These are phyloP conservation scores for Smutsia temminckii DNA, from an alignment of 2,797 vertebrate species.

Conservation along the genomic window DNA sequence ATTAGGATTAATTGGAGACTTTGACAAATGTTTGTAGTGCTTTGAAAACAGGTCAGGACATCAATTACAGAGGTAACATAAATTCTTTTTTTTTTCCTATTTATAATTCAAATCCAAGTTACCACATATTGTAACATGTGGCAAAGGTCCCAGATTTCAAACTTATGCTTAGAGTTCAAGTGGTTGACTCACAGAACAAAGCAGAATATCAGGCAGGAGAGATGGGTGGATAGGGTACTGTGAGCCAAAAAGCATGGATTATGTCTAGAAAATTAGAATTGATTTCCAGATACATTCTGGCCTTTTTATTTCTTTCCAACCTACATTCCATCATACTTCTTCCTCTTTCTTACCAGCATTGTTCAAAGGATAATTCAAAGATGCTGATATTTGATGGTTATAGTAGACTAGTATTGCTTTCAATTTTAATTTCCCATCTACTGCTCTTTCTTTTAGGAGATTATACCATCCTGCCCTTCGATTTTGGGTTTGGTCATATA, in stretches of 20 bases:
- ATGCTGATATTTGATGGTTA: neutral
- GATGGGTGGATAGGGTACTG: neutral
- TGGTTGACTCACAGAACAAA: neutral
- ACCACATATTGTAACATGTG: neutral
- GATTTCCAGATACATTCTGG: neutral
- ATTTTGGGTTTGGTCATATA: neutral
- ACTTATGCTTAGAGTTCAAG: neutral
- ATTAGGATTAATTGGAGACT: conserved; percentile 78
- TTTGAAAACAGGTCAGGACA: conserved; percentile 74
- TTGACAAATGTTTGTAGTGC: conserved; percentile 67
- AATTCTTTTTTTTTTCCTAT: conserved; percentile 62
- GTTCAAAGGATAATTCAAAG: neutral
- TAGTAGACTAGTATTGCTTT: neutral
- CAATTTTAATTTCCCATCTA: neutral
- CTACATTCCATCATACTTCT: neutral
- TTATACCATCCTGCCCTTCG: neutral
- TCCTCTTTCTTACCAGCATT: neutral
- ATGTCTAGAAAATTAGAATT: neutral
- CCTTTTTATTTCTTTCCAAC: neutral
- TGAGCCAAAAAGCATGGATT: neutral
- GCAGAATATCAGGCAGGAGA: neutral
- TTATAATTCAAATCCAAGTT: conserved; percentile 70
- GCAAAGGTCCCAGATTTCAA: conserved; percentile 8
- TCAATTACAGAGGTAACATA: conserved; percentile 74
- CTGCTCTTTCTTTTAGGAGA: neutral